Base-by-base conservation (phyloP, 1,140 invertebrate genomes). In the Chlorops oryzae region DNA sequence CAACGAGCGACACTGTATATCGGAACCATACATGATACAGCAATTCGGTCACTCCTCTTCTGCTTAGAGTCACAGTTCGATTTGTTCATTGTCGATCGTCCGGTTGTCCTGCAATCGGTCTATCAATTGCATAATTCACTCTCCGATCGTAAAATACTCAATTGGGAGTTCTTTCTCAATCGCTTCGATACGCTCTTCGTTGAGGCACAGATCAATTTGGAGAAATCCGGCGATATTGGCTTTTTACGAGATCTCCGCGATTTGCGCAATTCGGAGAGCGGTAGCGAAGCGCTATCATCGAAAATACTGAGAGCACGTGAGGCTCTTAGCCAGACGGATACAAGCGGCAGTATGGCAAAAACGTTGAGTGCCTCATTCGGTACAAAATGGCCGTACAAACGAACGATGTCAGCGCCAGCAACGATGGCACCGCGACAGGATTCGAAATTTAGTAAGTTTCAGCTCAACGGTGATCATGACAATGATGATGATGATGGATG, bases 131-230 rank as follows among this genome's bases (percentile, higher is more conserved):
- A 95, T 63, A 96, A 95, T 66, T 87, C 90, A 5, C 78, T 99
- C 3, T 88, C 87, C 52, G 91, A 97, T 65, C 78, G 93, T 32
- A 83, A 85, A 55, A 90, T 98, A 52, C 78, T 99, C 6, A 85
- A 85, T 2, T 99, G 96, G 96, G 93, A 98, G 50, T 99, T 99
- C 76, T 99, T 99, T 70, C 78, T 98, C 4, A 94, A 94, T 72
- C 81, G 96, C 40, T 98, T 99, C 73, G 96, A 99, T 67, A 87
- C 91, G 0, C 75, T 99, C 2, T 96, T 95, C 60, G 73, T 99
- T 10, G 97, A 99, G 74, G 90, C 92, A 2, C 94, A 98, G 75
- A 86, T 97, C 23, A 86, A 82, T 63, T 76, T 91, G 52, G 89
- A 94, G 63, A 90, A 88, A 71, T 79, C 79, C 21, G 82, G 85